Evolutionary conservation across 1,140 invertebrate genomes (phyloP), one percentile per base, ranked within the genome.

Genomic region (Paracyclopina nana): DNA sequence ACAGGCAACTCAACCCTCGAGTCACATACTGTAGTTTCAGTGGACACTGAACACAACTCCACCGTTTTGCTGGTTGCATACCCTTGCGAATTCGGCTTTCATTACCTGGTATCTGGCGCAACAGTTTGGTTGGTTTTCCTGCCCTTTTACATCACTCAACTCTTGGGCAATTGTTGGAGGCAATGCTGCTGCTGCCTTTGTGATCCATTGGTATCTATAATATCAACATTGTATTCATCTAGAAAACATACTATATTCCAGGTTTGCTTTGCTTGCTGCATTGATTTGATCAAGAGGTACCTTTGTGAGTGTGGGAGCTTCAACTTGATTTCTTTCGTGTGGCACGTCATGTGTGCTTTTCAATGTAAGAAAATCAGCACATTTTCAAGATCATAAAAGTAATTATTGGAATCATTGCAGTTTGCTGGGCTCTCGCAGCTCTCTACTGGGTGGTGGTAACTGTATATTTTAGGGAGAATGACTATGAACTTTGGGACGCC

Each of bases 141-240:
- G 4, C 50, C 50, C 12, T 52, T 52, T 25, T 22, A 18, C 12
- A 52, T 52, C 6, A 16, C 20, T 4, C n/a, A n/a, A 2, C 40
- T 52, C 16, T 52, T 52, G 20, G 50, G 50, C 11, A 52, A 52
- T 22, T 52, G 50, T 18, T 52, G 50, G 50, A 18, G 50, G n/a
- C 50, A 52, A 43, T 52, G 50, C 24, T 52, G 50, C 43, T 52
- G 50, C 27, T 52, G 50, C 20, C 27, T 44, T 16, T 52, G 50
- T 52, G 50, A 52, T 52, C 50, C 50, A 28, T 18, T 52, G 14
- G 50, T 48, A 16, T 16, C 5, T 38, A 38, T 38, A n/a, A 20
- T 9, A 16, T 38, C 8, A 16, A 38, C 34, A 31, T 9, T 9
- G 29, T 31, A 31, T 31, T 31, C 29, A 31, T 16, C 20, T 20